Evolutionary conservation across 2,797 vertebrate genomes (phyloP).

Genomic region (Falco peregrinus): DNA sequence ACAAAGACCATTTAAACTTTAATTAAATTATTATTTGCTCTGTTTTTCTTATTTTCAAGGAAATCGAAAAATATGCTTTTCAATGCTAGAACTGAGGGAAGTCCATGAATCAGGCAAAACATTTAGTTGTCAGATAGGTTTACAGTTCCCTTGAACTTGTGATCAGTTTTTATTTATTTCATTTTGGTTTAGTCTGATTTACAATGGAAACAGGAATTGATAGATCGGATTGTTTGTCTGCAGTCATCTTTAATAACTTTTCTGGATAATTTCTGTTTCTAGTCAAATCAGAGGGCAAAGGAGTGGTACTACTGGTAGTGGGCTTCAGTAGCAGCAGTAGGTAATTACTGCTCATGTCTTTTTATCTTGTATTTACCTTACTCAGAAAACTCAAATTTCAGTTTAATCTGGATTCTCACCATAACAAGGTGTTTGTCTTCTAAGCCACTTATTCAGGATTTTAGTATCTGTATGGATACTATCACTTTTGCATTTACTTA

Average conservation of each 20-base stretch:
- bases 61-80: neutral
- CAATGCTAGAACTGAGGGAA: neutral
- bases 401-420: neutral
- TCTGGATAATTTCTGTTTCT: neutral
- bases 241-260: neutral
- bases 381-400: neutral
- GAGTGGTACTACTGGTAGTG: neutral
- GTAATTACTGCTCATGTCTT: neutral
- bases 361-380: neutral
- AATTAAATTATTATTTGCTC: neutral
- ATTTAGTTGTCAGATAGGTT: neutral
- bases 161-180: neutral
- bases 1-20: neutral
- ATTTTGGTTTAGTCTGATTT: neutral
- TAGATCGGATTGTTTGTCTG: neutral
- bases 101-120: neutral
- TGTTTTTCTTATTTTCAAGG: neutral
- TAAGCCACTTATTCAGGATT: neutral
- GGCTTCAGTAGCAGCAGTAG: neutral
- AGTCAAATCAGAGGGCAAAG: neutral
- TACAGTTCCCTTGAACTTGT: neutral
- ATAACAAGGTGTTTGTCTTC: neutral
- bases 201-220: neutral
- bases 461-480: neutral
- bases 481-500: neutral